A percentile compares a stretch with the other conserved stretches of the same genome.
Conservation (phyloP, 2,888 invertebrate species). For the Osmoderma eremita region DNA sequence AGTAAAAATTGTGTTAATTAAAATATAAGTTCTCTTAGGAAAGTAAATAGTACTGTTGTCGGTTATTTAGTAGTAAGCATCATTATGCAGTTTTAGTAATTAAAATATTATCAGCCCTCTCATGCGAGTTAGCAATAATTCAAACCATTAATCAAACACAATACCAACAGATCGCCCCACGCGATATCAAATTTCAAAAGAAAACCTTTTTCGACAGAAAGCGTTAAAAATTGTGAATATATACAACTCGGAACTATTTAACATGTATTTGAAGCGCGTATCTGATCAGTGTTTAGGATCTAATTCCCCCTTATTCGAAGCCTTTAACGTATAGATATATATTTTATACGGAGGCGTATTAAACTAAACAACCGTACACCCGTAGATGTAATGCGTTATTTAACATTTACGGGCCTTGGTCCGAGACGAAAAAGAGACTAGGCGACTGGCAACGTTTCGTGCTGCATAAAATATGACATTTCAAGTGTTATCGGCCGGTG, state of each 20-base stretch:
- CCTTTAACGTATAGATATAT: constrained; percentile 16
- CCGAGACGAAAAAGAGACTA: constrained; percentile 33
- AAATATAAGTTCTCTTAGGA: no score
- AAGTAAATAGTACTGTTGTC: no score
- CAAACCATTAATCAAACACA: constrained; percentile 24
- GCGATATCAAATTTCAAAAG: constrained; percentile 15
- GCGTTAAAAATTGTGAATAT: constrained; percentile 31
- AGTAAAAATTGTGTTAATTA: no score
- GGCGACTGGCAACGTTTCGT: constrained; percentile 29
- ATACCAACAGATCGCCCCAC: constrained; percentile 24
- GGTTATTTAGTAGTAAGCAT: not conserved
- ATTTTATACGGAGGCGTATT: constrained; percentile 15
- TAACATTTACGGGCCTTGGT: constrained; percentile 31
- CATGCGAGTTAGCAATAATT: constrained; percentile 19
- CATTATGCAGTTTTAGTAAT: constrained; percentile 3
- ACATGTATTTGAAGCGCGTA: constrained; percentile 30
- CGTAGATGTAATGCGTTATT: constrained; percentile 35
- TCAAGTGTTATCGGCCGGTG: constrained; percentile 35
- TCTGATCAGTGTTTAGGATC: constrained; percentile 35
- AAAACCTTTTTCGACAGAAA: constrained; percentile 24
- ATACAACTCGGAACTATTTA: constrained; percentile 34
- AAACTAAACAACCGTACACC: constrained; percentile 32
- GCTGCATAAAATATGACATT: constrained; percentile 37
- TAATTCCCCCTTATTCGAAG: constrained; percentile 33
- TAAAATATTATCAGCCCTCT: constrained; percentile 3